phyloP scores from a whole-genome alignment of 2,888 invertebrate genomes.

The Pyrgus malvae region DNA sequence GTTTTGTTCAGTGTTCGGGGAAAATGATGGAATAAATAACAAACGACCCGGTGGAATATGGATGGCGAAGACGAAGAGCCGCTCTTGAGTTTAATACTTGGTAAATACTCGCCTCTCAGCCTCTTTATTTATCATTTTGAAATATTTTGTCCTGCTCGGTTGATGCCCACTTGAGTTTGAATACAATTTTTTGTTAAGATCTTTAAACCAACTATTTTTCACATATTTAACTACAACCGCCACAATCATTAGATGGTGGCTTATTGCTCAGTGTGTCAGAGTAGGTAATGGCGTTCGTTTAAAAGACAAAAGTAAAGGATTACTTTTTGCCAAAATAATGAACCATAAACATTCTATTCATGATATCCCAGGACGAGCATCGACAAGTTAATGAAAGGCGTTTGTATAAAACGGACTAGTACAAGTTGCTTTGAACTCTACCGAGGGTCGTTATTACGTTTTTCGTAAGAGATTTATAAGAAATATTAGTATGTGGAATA shows the following conservation, averaged over 20 bases:
- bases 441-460: slow-evolving; percentile 59
- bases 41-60: slow-evolving; percentile 70
- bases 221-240: too few species aligned
- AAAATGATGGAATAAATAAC: slow-evolving; percentile 64
- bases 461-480: not conserved
- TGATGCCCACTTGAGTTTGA: too few species aligned
- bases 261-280: not conserved
- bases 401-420: slow-evolving; percentile 78
- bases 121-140: not conserved
- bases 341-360: not conserved
- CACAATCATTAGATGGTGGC: too few species aligned
- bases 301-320: not conserved
- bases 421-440: slow-evolving; percentile 69
- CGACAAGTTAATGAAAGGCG: slow-evolving; percentile 75
- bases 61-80: slow-evolving; percentile 46
- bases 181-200: too few species aligned
- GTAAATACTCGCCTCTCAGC: slow-evolving; percentile 13
- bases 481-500: too few species aligned
- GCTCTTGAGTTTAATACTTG: slow-evolving; percentile 15
- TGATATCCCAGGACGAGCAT: slow-evolving; percentile 8
- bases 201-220: too few species aligned
- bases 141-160: too few species aligned
- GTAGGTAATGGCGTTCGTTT: too few species aligned
- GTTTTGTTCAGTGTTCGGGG: slow-evolving; percentile 52
- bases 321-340: not conserved